Conservation (phyloP, 2,113 vertebrate genomes). For the Sinocyclocheilus grahami region DNA sequence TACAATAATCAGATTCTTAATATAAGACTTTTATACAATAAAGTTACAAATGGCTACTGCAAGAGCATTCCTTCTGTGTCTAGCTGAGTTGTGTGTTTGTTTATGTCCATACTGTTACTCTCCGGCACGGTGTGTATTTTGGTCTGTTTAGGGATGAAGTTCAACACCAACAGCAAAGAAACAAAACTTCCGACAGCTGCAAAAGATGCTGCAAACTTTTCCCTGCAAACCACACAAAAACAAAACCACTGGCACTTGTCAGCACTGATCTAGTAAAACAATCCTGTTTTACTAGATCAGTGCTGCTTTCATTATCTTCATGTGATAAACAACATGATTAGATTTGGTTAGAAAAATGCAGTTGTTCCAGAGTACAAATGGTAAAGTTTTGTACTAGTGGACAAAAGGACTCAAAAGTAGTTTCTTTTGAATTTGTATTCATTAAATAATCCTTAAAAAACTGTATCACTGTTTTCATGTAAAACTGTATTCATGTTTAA, state of each 20-base stretch:
- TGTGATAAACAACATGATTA: neutral
- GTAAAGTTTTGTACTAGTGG: neutral
- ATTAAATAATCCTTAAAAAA: neutral
- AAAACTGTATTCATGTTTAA: neutral
- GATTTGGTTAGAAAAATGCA: neutral
- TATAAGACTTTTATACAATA: neutral
- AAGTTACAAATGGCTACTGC: neutral
- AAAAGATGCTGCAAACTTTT: conserved; percentile 71
- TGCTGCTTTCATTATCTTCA: neutral
- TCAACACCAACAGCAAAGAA: conserved; percentile 76
- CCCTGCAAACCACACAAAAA: conserved; percentile 69
- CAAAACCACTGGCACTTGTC: neutral
- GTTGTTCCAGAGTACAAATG: neutral
- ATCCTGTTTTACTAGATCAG: neutral
- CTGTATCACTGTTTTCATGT: neutral
- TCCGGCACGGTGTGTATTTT: conserved; percentile 67
- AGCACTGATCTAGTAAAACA: no score
- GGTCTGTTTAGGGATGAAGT: conserved; percentile 81
- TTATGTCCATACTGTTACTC: conserved; percentile 68
- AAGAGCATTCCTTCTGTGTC: neutral
- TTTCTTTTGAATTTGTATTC: neutral
- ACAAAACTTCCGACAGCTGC: conserved; percentile 77
- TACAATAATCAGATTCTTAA: neutral
- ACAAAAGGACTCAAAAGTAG: neutral
- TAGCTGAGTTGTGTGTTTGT: neutral